Evolutionary conservation across 92 coral and sea anemone species (phyloP).

Genomic region (Phenganax marumi): DNA sequence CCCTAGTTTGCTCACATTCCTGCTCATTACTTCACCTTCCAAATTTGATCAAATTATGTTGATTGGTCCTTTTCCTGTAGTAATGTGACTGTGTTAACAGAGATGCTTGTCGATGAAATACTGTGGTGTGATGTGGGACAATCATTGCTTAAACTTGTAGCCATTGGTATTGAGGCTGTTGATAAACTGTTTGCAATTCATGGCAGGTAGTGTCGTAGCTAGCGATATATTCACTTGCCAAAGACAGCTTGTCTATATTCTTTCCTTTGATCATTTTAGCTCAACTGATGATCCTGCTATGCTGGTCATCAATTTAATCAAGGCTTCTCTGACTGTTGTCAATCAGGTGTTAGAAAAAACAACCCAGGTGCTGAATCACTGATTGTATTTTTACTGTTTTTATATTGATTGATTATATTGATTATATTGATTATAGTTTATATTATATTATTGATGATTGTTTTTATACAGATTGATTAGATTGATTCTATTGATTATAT

Average conservation of each 20-base stretch:
- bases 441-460: no score
- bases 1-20: no score
- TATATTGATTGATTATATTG: no score
- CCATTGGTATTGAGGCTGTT: constrained; percentile 85
- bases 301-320: constrained; percentile 78
- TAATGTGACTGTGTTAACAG: constrained; percentile 69
- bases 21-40: no score
- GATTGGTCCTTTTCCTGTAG: constrained; percentile 39
- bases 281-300: constrained; percentile 70
- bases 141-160: constrained; percentile 82
- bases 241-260: neutral
- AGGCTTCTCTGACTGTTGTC: constrained; percentile 78
- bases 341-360: constrained; percentile 76
- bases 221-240: no score
- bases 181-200: constrained; percentile 61
- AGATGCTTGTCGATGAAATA: constrained; percentile 70
- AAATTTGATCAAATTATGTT: no score
- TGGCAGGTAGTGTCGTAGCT: constrained; percentile 14
- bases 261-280: constrained; percentile 35
- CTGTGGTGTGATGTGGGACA: constrained; percentile 82
- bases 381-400: no score
- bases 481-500: no score
- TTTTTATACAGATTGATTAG: no score
- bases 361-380: constrained; percentile 58
- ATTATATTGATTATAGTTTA: no score